Percentiles rank a stretch among this genome's conserved stretches.
Evolutionary conservation across 92 coral and sea anemone genomes (phyloP).

Genomic region (Phenganax marumi): DNA sequence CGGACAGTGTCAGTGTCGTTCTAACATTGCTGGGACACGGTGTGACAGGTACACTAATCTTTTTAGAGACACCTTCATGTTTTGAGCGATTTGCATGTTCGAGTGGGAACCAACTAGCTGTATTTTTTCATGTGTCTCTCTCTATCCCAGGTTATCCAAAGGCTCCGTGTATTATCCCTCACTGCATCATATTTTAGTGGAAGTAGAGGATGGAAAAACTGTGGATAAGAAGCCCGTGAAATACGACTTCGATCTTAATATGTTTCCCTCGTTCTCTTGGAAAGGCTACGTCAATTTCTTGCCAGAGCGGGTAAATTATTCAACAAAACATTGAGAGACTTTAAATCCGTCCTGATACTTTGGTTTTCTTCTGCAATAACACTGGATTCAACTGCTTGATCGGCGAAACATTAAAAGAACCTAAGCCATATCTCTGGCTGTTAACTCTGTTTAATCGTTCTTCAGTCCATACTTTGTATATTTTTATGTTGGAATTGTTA

Average conservation of each 20-base stretch:
- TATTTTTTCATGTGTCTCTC: not conserved
- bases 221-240: slow-evolving; percentile 65
- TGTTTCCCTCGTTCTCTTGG: slow-evolving; percentile 79
- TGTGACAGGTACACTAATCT: slow-evolving; percentile 66
- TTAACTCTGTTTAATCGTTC: no score
- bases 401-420: no score
- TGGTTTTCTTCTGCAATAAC: no score
- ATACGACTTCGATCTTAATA: slow-evolving; percentile 47
- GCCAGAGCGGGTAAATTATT: slow-evolving; percentile 39
- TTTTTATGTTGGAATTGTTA: no score
- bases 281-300: slow-evolving; percentile 63
- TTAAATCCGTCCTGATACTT: not conserved
- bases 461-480: not conserved
- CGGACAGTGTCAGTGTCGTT: slow-evolving; percentile 73
- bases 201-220: slow-evolving; percentile 69
- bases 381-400: no score
- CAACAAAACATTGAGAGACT: not conserved
- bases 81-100: not conserved
- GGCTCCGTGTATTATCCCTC: slow-evolving; percentile 72
- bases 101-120: not conserved
- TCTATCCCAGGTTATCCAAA: slow-evolving; percentile 50
- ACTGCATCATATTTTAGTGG: slow-evolving; percentile 75
- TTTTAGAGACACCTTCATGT: not conserved
- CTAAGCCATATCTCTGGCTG: no score
- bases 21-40: slow-evolving; percentile 62